These are phyloP conservation scores for Oriolus oriolus DNA, from an alignment of 2,113 vertebrate species.

Conservation along the genomic window DNA sequence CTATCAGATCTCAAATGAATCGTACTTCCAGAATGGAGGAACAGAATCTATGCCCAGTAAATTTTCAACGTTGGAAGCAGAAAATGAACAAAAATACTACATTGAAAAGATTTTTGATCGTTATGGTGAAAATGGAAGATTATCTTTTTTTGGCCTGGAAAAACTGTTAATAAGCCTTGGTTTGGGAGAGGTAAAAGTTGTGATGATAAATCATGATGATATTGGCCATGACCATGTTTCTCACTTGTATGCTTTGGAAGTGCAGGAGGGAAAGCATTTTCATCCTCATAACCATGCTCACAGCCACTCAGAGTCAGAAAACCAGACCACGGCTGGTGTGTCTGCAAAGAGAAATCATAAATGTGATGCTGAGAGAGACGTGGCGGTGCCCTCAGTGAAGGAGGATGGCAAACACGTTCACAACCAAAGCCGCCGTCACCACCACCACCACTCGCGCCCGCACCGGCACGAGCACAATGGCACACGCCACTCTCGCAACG, in stretches of 20 bases:
- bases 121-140: slow-evolving; percentile 85
- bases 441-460: slow-evolving; percentile 49
- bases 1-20: slow-evolving; percentile 81
- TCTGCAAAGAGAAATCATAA: slow-evolving; percentile 58
- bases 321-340: slow-evolving; percentile 50
- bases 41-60: slow-evolving; percentile 48
- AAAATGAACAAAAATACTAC: slow-evolving; percentile 89
- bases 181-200: slow-evolving; percentile 88
- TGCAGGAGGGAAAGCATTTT: slow-evolving; percentile 84
- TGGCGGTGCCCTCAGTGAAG: slow-evolving; percentile 6
- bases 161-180: slow-evolving; percentile 89
- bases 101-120: slow-evolving; percentile 90
- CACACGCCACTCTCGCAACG: slow-evolving; percentile 61
- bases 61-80: slow-evolving; percentile 68
- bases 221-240: slow-evolving; percentile 93
- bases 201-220: slow-evolving; percentile 86
- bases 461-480: slow-evolving; percentile 66
- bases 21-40: slow-evolving; percentile 72
- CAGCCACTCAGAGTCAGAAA: slow-evolving; percentile 61
- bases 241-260: slow-evolving; percentile 87
- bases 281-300: slow-evolving; percentile 72
- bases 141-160: slow-evolving; percentile 90
- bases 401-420: slow-evolving; percentile 46
- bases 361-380: slow-evolving; percentile 64
- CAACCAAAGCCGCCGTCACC: slow-evolving; percentile 48